Percentiles rank a stretch among this genome's conserved stretches.
Conservation (phyloP, 2,888 invertebrate species). For the Pachliopta kotzebuea region DNA sequence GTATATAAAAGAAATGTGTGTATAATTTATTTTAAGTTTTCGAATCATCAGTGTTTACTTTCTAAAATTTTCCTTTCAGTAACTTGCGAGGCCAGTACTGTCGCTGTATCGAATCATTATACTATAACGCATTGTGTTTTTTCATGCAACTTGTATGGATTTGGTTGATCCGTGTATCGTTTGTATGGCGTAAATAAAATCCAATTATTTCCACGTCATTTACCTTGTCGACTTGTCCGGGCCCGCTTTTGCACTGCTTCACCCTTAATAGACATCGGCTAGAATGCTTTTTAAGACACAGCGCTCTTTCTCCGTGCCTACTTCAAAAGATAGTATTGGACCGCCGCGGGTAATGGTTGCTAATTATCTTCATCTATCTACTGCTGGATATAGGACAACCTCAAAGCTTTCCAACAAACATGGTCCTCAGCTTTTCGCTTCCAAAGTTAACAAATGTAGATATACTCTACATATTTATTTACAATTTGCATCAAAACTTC, state of each 20-base stretch:
- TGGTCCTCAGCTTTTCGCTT: no score
- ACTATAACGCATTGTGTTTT: constrained; percentile 49
- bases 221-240: constrained; percentile 35
- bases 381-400: no score
- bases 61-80: constrained; percentile 36
- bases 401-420: no score
- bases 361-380: constrained; percentile 3
- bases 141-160: constrained; percentile 58
- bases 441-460: no score
- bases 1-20: not conserved
- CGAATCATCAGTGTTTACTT: constrained; percentile 12
- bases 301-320: constrained; percentile 95
- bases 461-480: no score
- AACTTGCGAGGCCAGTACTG: constrained; percentile 24
- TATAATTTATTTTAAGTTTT: not conserved
- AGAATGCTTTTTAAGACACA: constrained; percentile 94
- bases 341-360: constrained; percentile 64
- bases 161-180: constrained; percentile 62
- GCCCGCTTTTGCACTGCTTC: constrained; percentile 44
- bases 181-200: constrained; percentile 50
- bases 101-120: constrained; percentile 41
- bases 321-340: constrained; percentile 87
- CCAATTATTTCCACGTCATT: constrained; percentile 34
- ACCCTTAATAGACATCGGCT: constrained; percentile 70
- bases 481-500: no score